Conservation (phyloP, 2,113 vertebrate genomes). For the Zootoca vivipara region DNA sequence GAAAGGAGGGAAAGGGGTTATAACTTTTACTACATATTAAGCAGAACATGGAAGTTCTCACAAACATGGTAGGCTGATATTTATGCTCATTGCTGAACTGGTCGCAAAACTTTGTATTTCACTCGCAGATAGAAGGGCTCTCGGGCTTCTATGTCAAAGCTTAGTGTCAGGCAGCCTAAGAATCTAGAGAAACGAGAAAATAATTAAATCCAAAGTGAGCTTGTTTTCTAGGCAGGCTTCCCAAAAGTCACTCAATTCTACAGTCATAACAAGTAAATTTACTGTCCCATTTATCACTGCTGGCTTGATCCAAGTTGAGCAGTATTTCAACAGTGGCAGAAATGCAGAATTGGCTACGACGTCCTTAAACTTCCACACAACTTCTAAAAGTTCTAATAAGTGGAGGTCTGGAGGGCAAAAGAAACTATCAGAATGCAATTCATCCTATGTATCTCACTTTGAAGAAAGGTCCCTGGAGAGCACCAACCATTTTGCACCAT, state of each 20-base stretch:
- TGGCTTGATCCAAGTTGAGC: conserved; percentile 28
- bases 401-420: neutral
- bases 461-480: neutral
- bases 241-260: conserved; percentile 12
- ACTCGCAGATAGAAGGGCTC: neutral
- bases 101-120: neutral
- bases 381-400: conserved; percentile 9
- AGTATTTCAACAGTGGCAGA: conserved; percentile 28
- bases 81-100: neutral
- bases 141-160: neutral
- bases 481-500: no score
- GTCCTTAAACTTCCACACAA: conserved; percentile 32
- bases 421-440: neutral
- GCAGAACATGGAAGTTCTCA: neutral
- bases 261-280: conserved; percentile 46
- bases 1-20: neutral
- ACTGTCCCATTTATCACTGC: conserved; percentile 16
- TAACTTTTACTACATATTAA: neutral
- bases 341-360: neutral
- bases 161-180: neutral
- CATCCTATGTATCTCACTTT: neutral
- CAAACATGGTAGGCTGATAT: neutral
- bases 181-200: conserved; percentile 5
- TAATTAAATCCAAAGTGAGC: conserved; percentile 27
- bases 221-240: conserved; percentile 32